Percentiles rank a stretch among this genome's conserved stretches.
Conservation (phyloP, 2,113 vertebrate species). For the Dryoscopus gambensis region DNA sequence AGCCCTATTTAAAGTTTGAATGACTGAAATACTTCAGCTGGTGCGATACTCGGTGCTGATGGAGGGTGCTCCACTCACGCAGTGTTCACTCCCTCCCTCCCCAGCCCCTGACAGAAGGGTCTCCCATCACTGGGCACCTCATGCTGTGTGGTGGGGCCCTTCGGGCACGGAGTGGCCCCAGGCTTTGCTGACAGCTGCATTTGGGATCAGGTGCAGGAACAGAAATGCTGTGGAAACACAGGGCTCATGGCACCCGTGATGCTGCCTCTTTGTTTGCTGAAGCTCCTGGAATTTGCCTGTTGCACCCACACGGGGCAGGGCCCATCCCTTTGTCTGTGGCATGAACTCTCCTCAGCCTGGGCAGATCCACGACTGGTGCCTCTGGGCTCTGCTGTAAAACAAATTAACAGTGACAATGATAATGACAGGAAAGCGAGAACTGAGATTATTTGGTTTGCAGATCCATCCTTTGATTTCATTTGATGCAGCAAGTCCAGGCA, state of each 20-base stretch:
- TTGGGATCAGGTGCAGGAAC: background rate
- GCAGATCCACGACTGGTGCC: background rate
- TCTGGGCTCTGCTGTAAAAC: background rate
- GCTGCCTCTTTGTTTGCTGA: background rate
- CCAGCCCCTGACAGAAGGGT: background rate
- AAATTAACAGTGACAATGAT: background rate
- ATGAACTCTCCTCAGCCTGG: background rate
- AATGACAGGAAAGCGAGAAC: background rate
- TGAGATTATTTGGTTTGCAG: background rate
- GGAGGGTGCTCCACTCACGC: background rate
- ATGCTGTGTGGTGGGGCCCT: background rate
- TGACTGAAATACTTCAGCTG: background rate
- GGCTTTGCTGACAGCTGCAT: background rate
- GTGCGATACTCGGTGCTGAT: background rate
- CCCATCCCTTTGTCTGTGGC: background rate
- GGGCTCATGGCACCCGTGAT: background rate
- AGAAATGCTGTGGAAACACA: background rate
- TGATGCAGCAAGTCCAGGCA: background rate
- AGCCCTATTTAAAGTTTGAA: background rate
- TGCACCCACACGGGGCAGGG: background rate
- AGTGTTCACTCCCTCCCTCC: accelerated
- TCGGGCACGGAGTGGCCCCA: accelerated
- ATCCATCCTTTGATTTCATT: background rate
- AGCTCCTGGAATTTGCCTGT: background rate
- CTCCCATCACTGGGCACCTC: background rate